Base-by-base conservation (phyloP, 1,140 invertebrate genomes). In the Venustaconcha ellipsiformis region DNA sequence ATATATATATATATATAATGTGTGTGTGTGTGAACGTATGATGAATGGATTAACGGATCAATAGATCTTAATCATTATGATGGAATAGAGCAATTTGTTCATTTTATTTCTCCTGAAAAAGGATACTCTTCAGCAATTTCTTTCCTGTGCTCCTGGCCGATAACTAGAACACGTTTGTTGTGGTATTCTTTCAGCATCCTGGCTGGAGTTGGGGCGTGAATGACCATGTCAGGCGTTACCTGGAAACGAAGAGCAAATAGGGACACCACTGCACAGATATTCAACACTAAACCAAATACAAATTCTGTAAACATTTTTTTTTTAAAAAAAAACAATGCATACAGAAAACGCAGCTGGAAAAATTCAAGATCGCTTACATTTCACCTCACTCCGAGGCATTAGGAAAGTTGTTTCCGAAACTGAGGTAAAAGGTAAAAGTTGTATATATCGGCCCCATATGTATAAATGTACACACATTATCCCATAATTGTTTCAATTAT, bases 61-160 rank as follows among this genome's bases (percentile, higher is more conserved):
- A 37, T 37, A 8, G 37, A 37, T 2, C 37, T 37, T 6, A 37
- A 6, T 37, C 8, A 37, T 37, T 37, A 3, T 37, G 37, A 5
- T 37, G 37, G 8, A 37, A 37, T 1, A 37, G 17, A 57, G 78
- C 78, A 80, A 76, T 75, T 75, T 80, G 78, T 76, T 80, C 92
- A 76, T 90, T 89, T 2, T 93, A 93, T 76, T 94, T 94, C 80
- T 93, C 92, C 70, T 83, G 67, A 90, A 82, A 14, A 90, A 78
- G 82, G 82, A 83, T 83, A 83, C 82, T 83, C 93, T 78, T 91
- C 89, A 4, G 94, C 93, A 77, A 95, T 94, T 80, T 94, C 92
- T 70, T 86, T 87, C 14, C 93, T 88, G 18, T 92, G 92, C 17
- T 94, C 94, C 86, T 95, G 94, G n/a, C 94, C 94, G 26, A 92